Percentiles rank a stretch among this genome's conserved stretches.
Conservation (phyloP, 2,113 vertebrate genomes). For the Embiotoca jacksoni region DNA sequence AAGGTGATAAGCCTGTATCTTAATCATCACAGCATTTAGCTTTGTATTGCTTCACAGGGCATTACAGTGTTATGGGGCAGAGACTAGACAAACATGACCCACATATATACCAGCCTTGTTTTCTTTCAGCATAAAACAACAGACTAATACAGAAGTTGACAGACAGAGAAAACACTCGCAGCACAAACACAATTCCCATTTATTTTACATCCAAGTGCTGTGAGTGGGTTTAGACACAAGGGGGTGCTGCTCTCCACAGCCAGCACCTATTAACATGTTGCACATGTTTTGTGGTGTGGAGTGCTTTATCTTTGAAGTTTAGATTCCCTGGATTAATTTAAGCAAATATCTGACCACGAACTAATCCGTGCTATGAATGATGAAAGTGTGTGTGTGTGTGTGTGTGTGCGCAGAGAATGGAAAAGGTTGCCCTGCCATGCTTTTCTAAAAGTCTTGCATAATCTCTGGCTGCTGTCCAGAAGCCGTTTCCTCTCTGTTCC, state of each 20-base stretch:
- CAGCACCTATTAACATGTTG: background rate
- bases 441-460: conserved; percentile 5
- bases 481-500: conserved; percentile 36
- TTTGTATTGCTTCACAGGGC: background rate
- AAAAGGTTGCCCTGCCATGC: background rate
- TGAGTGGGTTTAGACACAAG: conserved; percentile 45
- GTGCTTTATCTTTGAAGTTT: background rate
- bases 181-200: conserved; percentile 17
- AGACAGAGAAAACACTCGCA: background rate
- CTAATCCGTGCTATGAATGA: background rate
- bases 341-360: background rate
- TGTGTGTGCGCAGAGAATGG: background rate
- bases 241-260: conserved; percentile 43
- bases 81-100: background rate
- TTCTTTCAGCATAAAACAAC: conserved; percentile 13
- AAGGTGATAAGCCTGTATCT: background rate
- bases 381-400: background rate
- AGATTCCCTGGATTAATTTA: background rate
- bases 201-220: conserved; percentile 24
- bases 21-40: conserved; percentile 6
- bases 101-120: background rate
- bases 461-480: conserved; percentile 41
- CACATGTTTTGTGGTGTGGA: background rate
- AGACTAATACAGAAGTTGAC: background rate
- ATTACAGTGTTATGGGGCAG: background rate